Base-by-base conservation (phyloP, 1,140 invertebrate species). In the Listronotus oregonensis region DNA sequence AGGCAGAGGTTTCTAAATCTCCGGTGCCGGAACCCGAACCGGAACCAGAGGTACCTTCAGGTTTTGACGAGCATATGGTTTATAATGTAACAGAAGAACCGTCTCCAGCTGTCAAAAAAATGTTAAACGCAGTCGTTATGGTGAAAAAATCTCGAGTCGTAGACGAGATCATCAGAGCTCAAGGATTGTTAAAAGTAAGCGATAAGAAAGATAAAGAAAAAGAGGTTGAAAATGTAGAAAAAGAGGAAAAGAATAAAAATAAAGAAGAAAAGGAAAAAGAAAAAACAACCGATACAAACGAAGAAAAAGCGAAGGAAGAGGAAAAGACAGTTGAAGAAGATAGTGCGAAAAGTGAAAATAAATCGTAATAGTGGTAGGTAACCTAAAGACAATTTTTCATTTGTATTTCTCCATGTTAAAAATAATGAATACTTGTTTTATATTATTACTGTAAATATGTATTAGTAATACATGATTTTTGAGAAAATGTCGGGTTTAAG, bases 41-140 rank as follows among this genome's bases (percentile, higher is more conserved):
- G 12, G 9, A 9, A 12, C 50, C 12, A 15, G 14, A 12, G 21
- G n/a, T 40, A 34, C 10, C 18, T 49, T 3, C 31, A 51, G 43
- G 18, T 7, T 32, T 44, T 8, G 31, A 59, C 21, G 52, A 15
- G 7, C 18, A 5, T 8, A 12, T 65, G 34, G 49, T 57, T 11
- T 69, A 66, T 32, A 63, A 71, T 37, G 42, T 69, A 7, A 69
- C 58, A 12, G 44, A 69, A 37, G 11, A 59, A 15, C 64, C 67
- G 10, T 42, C 64, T 9, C 32, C 47, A 6, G 57, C 64, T 21
- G 37, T 71, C 1, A 55, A 49, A 47, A 63, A 58, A 63, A 71
- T 71, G 70, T 63, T 69, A 61, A 14, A 61, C n/a, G 70, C 59
- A 14, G 39, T 39, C 17, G 67, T 71, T 1, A 14, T 56, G 12